phyloP scores from a whole-genome alignment of 2,888 invertebrate genomes.

The Tribolium freemani region DNA sequence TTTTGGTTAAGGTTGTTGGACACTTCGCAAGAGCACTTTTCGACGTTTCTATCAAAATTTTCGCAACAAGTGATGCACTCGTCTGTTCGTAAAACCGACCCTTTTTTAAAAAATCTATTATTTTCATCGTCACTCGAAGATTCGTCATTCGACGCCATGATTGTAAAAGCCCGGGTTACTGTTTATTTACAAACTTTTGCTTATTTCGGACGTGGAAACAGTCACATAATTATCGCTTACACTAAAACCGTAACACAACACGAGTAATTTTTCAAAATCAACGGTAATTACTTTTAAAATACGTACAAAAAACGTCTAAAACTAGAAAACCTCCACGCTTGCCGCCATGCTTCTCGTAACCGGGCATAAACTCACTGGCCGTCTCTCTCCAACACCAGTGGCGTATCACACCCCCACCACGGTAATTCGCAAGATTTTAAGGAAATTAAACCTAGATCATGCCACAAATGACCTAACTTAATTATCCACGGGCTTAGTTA shows the following conservation, averaged over 20 bases:
- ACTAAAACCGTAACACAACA: conserved; percentile 28
- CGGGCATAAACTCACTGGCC: conserved; percentile 50
- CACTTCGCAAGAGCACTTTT: conserved; percentile 53
- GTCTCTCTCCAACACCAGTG: conserved; percentile 27
- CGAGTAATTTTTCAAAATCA: conserved; percentile 29
- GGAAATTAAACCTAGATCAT: not conserved
- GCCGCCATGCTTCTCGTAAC: conserved; percentile 60
- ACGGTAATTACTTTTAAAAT: conserved; percentile 48
- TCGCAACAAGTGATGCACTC: conserved; percentile 18
- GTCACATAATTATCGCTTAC: conserved; percentile 39
- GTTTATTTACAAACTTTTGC: conserved; percentile 44
- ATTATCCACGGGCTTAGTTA: not conserved
- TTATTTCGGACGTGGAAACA: conserved; percentile 18
- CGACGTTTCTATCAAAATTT: conserved; percentile 8
- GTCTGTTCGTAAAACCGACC: not conserved
- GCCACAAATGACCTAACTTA: not conserved
- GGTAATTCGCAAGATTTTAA: not conserved
- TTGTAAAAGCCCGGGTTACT: conserved; percentile 51
- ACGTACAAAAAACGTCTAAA: conserved; percentile 43
- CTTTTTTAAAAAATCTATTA: conserved; percentile 51
- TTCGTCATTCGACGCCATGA: conserved; percentile 62
- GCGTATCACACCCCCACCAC: conserved; percentile 16
- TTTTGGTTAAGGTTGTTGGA: conserved; percentile 41
- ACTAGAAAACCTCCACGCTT: conserved; percentile 57
- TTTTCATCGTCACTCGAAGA: conserved; percentile 59